These are phyloP conservation scores for Capreolus pygargus DNA, from an alignment of 2,113 vertebrate genomes.

Conservation along the genomic window DNA sequence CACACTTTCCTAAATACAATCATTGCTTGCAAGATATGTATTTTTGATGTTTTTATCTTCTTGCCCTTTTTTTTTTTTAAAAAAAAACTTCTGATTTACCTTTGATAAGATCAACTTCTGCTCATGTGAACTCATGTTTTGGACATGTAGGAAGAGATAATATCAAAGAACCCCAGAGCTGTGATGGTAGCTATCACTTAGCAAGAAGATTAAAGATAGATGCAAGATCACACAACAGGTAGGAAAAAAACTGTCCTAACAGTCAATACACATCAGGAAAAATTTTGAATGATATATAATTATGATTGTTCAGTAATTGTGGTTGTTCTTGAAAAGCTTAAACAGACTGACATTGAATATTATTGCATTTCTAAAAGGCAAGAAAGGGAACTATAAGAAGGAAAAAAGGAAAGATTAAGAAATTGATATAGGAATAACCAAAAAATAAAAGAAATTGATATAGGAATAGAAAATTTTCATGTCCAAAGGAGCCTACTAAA, in stretches of 20 bases:
- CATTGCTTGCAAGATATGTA: conserved; percentile 54
- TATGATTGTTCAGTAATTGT: conserved; percentile 20
- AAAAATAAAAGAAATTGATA: neutral
- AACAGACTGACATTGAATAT: conserved; percentile 20
- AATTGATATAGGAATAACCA: neutral
- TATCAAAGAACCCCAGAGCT: conserved; percentile 76
- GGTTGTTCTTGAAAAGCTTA: conserved; percentile 52
- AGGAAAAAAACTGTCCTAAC: conserved; percentile 54
- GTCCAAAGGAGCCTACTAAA: conserved; percentile 31
- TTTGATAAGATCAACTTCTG: conserved; percentile 75
- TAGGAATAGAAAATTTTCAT: conserved; percentile 37
- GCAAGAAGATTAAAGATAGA: conserved; percentile 77
- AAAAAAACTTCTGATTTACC: conserved; percentile 74
- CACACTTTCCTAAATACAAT: conserved; percentile 65
- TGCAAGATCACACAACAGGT: conserved; percentile 71
- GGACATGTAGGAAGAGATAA: conserved; percentile 73
- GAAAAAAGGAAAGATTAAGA: conserved; percentile 13
- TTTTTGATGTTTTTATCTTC: conserved; percentile 32
- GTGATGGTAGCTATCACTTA: conserved; percentile 75
- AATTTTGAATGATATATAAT: conserved; percentile 23
- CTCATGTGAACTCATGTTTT: conserved; percentile 77
- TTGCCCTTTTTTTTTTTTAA: conserved; percentile 37
- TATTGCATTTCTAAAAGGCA: conserved; percentile 35
- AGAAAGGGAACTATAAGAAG: conserved; percentile 42
- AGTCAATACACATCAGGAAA: conserved; percentile 51